Percentiles rank a stretch among this genome's conserved stretches.
Evolutionary conservation across 2,888 invertebrate genomes (phyloP).

Genomic region (Graphium colonna): DNA sequence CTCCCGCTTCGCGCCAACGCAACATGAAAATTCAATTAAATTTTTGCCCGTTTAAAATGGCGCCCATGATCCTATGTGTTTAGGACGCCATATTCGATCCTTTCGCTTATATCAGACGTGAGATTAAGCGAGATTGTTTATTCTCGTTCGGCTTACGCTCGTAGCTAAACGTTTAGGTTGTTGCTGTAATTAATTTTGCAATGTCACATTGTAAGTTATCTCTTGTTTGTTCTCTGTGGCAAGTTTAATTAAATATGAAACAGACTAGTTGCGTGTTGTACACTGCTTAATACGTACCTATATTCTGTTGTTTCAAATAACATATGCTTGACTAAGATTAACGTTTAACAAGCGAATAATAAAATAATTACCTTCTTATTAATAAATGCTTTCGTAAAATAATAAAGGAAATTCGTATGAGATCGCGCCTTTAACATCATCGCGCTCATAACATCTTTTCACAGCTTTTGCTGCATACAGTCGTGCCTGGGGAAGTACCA

Average conservation of each 20-base stretch:
- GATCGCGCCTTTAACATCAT: no score
- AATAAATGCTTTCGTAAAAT: no score
- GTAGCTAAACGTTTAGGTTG: conserved; percentile 1
- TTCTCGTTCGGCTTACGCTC: conserved; percentile 18
- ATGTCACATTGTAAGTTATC: not conserved
- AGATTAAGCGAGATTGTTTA: conserved; percentile 27
- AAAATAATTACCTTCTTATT: no score
- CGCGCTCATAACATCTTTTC: no score
- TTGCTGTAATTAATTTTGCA: conserved; percentile 19
- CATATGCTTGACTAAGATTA: no score
- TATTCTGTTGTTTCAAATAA: no score
- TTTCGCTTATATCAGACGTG: conserved; percentile 25
- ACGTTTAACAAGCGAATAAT: no score
- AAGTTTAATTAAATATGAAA: not conserved
- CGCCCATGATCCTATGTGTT: conserved; percentile 21
- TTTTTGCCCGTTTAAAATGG: conserved; percentile 21
- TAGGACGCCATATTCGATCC: conserved; percentile 25
- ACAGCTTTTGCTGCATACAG: no score
- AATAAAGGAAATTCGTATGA: no score
- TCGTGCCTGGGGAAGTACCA: no score
- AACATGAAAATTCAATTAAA: conserved; percentile 25
- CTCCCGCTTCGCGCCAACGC: not conserved
- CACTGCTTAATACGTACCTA: no score
- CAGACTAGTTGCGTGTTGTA: no score
- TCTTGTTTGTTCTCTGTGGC: not conserved